Base-by-base conservation (phyloP, 2,113 vertebrate genomes). In the Pelecanus crispus region DNA sequence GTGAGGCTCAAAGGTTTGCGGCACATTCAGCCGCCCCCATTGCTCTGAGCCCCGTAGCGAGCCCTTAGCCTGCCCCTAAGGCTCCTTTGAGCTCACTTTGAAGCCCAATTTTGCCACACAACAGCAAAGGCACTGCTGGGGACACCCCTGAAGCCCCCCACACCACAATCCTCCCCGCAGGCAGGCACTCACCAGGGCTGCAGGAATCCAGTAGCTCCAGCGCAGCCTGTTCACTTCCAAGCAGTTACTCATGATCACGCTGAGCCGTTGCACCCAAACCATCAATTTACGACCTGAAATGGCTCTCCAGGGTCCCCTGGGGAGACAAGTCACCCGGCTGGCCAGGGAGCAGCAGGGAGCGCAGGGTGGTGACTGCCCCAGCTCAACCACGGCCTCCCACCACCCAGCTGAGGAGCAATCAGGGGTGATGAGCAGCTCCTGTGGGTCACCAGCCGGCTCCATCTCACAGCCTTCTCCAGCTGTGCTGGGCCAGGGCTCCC, bases 171-270 rank as follows among this genome's bases (percentile, higher is more conserved):
- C 49, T 18, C 28, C 56, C 36, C 7, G 2, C 9, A 0, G 28
- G 7, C 24, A 13, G 8, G 34, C 24, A 89, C 92, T 81, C 36
- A 83, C 83, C 83, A 0, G 10, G 21, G 8, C n/a, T 2, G 0
- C 12, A 79, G 25, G 61, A 80, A 73, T 83, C 82, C 82, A 18
- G 61, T 6, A 75, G 22, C 36, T 61, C 81, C 77, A 40, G 55
- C 0, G 0, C 19, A 20, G 16, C 50, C 40, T 12, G 6, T 13
- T 71, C n/a, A 0, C 13, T 6, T 36, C 45, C 21, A 22, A 47
- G 19, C 4, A 13, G 28, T 36, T 11, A 18, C 32, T 45, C 0
- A 0, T 44, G 7, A 40, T 21, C 18, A 3, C 3, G 0, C n/a
- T 18, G 7, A 36, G 7, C 53, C 47, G 50, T 8, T 1, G 0